These are phyloP conservation scores for Argentina silus DNA, from an alignment of 2,797 vertebrate genomes.

Conservation along the genomic window DNA sequence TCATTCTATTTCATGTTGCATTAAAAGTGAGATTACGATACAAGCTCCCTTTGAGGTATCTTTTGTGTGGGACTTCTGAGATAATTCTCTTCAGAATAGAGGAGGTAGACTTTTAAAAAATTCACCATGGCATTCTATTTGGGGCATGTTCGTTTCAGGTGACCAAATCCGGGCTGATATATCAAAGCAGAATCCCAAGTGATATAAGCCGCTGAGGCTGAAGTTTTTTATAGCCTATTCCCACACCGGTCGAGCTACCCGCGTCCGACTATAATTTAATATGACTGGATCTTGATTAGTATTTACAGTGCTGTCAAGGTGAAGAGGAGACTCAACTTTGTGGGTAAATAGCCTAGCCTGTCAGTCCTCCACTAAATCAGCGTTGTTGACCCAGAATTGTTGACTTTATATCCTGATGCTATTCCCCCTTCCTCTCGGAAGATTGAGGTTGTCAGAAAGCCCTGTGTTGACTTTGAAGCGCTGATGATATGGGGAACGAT, in stretches of 20 bases:
- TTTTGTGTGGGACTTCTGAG: neutral
- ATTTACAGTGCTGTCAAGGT: conserved; percentile 63
- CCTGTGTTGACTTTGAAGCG: conserved; percentile 6
- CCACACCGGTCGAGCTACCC: neutral
- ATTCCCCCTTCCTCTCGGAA: neutral
- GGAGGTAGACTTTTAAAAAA: neutral
- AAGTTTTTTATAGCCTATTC: neutral
- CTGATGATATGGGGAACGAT: neutral
- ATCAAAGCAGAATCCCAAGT: neutral
- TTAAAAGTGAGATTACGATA: neutral
- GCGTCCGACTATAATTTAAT: conserved; percentile 56
- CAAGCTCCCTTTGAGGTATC: neutral
- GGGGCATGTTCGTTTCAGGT: neutral
- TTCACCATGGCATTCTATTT: neutral
- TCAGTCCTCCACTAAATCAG: conserved; percentile 46
- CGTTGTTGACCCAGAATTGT: conserved; percentile 25
- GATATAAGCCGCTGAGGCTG: neutral
- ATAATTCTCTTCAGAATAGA: neutral
- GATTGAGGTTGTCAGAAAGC: neutral
- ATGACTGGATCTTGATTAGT: conserved; percentile 58
- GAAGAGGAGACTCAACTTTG: conserved; percentile 48
- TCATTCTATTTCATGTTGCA: neutral
- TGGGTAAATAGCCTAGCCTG: conserved; percentile 54
- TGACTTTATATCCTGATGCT: neutral
- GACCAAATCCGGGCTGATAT: neutral